Base-by-base conservation (phyloP, 2,888 invertebrate species). In the Agrochola lota region DNA sequence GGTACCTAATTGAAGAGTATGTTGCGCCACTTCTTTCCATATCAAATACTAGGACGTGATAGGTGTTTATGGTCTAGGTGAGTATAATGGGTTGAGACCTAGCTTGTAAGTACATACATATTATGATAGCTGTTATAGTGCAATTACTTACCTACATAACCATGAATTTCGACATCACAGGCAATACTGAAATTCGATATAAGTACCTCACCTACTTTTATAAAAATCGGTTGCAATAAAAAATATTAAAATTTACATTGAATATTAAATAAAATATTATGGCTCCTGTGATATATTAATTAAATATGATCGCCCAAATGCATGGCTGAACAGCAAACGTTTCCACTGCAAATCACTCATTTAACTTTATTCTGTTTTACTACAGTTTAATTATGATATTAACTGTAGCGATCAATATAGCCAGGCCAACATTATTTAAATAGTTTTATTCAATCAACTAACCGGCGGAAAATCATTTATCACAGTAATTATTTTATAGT, bases 341-440 rank as follows among this genome's bases (percentile, higher is more conserved):
- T 81, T 52, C 26, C 57, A 81, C 66, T 35, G 57, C 71, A 77
- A 77, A 77, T 71, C 20, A 70, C 79, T 70, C 35, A 84, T 84
- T 81, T 62, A 70, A 84, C 68, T 85, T 64, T 57, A 71, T 76
- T 76, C 12, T 67, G 71, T 81, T 71, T 74, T 20, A 46, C n/a
- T 59, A 67, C 66, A 74, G 60, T 85, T 85, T 71, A 74, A 77
- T 73, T 73, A 81, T 35, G 52, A 69, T 63, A 74, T 79, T 46
- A 84, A 73, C 69, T 52, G 30, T 62, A 43, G 2, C 57, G 72
- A 72, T 78, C 84, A 84, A 83, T 72, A 67, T 67, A 72, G 15
- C 49, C 60, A 17, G 60, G 8, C 23, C 40, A 70, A 73, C 12
- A 62, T 57, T 40, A 84, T 84, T 78, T 62, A 66, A 81, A 81